Evolutionary conservation across 1,140 invertebrate species (phyloP).

Genomic region (Euura saliciscinereae): DNA sequence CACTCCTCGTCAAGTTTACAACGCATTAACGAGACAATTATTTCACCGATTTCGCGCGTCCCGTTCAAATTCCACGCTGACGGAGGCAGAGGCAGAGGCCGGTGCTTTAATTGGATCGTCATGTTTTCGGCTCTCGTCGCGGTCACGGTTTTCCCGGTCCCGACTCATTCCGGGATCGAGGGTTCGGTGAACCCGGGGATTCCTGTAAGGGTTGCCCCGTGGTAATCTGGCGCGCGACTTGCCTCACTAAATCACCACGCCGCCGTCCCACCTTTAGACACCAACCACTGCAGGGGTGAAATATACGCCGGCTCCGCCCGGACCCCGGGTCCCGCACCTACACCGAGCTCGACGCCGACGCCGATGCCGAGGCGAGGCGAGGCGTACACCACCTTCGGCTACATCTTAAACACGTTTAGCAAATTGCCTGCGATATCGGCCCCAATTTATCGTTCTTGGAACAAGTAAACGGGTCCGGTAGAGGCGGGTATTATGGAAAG

Average conservation of each 20-base stretch:
- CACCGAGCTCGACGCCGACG: slow-evolving; percentile 25
- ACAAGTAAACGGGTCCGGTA: slow-evolving; percentile 8
- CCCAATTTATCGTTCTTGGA: slow-evolving; percentile 47
- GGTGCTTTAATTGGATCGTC: slow-evolving; percentile 40
- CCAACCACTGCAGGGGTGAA: slow-evolving; percentile 6
- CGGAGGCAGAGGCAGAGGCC: slow-evolving; percentile 18
- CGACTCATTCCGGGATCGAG: slow-evolving; percentile 21
- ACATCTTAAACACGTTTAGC: slow-evolving; percentile 48
- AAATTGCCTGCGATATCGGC: slow-evolving; percentile 52
- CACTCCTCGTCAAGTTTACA: too few relatives aligned
- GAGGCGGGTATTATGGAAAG: slow-evolving; percentile 19
- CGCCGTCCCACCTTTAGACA: background rate
- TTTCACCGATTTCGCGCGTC: background rate
- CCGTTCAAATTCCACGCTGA: background rate
- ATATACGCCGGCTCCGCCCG: background rate
- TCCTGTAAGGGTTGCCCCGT: slow-evolving; percentile 31
- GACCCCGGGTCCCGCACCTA: background rate
- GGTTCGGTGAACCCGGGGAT: slow-evolving; percentile 18
- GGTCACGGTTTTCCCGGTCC: slow-evolving; percentile 30
- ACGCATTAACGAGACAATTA: background rate
- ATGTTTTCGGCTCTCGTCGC: slow-evolving; percentile 33
- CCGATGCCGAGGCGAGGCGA: slow-evolving; percentile 18
- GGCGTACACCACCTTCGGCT: slow-evolving; percentile 21
- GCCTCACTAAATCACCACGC: slow-evolving; percentile 33
- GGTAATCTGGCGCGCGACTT: slow-evolving; percentile 38